Percentiles rank a stretch among this genome's conserved stretches.
Conservation (phyloP, 2,797 vertebrate species). For the Cryptoprocta ferox region DNA sequence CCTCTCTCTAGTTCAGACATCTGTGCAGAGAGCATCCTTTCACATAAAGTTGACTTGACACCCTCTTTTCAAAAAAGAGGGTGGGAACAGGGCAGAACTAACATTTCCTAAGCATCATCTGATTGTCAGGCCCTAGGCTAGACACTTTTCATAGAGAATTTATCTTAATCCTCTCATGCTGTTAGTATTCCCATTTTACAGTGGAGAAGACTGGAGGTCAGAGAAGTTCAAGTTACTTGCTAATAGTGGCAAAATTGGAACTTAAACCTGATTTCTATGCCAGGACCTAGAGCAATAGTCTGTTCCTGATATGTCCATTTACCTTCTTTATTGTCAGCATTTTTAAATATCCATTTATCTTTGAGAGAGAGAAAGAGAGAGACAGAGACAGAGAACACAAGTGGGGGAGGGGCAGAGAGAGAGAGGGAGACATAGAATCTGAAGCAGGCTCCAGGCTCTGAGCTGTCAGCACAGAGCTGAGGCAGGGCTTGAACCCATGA, state of each 20-base stretch:
- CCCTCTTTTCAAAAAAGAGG: neutral
- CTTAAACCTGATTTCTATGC: neutral
- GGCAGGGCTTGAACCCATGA: too few relatives aligned
- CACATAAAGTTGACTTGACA: neutral
- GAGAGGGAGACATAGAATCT: too few relatives aligned
- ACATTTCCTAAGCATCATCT: neutral
- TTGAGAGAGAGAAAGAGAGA: too few relatives aligned
- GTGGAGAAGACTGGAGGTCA: neutral
- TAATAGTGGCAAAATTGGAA: neutral
- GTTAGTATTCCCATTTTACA: neutral
- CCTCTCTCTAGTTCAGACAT: neutral
- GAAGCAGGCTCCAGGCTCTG: too few relatives aligned
- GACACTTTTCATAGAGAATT: neutral
- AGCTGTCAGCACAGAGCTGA: too few relatives aligned
- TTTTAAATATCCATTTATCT: neutral
- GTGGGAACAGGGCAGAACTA: neutral
- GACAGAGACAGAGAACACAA: too few relatives aligned
- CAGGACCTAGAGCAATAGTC: neutral
- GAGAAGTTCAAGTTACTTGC: neutral
- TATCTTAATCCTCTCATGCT: conserved; percentile 6
- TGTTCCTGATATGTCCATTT: neutral
- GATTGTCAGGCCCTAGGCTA: neutral
- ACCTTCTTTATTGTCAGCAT: neutral
- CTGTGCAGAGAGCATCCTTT: neutral
- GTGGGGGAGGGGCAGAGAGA: too few relatives aligned